phyloP scores from a whole-genome alignment of 2,888 invertebrate species.

The Sepiola atlantica region DNA sequence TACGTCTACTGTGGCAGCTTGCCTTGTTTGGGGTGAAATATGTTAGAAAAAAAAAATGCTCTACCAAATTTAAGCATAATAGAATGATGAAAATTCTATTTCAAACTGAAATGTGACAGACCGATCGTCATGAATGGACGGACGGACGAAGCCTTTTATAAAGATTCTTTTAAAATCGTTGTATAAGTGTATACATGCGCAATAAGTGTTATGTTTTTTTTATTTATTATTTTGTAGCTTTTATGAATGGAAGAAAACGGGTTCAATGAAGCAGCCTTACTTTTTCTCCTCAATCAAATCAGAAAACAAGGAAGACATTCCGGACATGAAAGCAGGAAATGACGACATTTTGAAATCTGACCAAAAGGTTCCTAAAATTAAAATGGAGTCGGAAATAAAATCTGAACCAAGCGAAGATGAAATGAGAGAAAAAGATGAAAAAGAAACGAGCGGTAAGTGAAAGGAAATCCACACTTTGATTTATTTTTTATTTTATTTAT shows the following conservation, averaged over 20 bases:
- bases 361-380: background rate
- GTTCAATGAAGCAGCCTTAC: constrained; percentile 81
- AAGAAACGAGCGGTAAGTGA: background rate
- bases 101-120: too few relatives aligned
- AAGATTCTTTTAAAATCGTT: too few relatives aligned
- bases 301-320: constrained; percentile 62
- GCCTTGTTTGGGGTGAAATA: too few relatives aligned
- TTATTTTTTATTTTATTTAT: too few relatives aligned
- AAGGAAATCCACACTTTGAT: background rate
- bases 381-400: constrained; percentile 46
- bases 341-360: background rate
- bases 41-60: too few relatives aligned
- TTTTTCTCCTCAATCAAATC: constrained; percentile 79
- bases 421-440: constrained; percentile 34
- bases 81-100: too few relatives aligned
- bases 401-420: constrained; percentile 73
- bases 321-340: constrained; percentile 35
- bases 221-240: constrained; percentile 73
- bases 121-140: too few relatives aligned
- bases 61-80: too few relatives aligned
- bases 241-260: constrained; percentile 69
- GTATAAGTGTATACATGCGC: too few relatives aligned
- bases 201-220: too few relatives aligned
- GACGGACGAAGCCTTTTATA: too few relatives aligned
- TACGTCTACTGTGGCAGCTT: too few relatives aligned